Percentiles rank a stretch among this genome's conserved stretches.
Conservation (phyloP, 2,113 vertebrate genomes). For the Scatophagus argus region DNA sequence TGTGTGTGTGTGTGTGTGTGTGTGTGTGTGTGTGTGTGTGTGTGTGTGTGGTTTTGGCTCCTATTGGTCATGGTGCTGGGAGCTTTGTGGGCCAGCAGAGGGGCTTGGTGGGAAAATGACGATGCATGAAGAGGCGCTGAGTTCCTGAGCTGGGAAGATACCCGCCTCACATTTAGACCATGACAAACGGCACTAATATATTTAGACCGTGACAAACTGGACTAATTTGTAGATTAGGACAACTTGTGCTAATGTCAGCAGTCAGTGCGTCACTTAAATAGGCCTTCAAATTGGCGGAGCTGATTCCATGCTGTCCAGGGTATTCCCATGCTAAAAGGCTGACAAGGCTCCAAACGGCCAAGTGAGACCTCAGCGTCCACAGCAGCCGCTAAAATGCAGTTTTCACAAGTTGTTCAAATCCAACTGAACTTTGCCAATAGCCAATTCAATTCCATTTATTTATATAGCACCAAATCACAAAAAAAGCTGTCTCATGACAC, state of each 20-base stretch:
- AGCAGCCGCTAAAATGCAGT: neutral
- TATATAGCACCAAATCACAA: too few relatives aligned
- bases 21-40: constrained; percentile 24
- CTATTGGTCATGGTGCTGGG: constrained; percentile 89
- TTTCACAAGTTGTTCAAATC: neutral
- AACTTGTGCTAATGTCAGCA: constrained; percentile 91
- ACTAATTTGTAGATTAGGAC: constrained; percentile 94
- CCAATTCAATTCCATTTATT: too few relatives aligned
- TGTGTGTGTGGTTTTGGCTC: constrained; percentile 83
- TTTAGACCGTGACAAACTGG: constrained; percentile 90
- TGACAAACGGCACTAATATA: constrained; percentile 93
- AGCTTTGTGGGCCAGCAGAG: constrained; percentile 83
- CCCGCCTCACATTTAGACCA: constrained; percentile 89
- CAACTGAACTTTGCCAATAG: neutral
- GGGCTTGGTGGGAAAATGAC: constrained; percentile 89
- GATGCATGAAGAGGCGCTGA: constrained; percentile 83
- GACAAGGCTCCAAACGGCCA: neutral
- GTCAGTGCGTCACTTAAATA: constrained; percentile 90
- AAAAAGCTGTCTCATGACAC: too few relatives aligned
- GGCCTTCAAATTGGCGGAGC: constrained; percentile 88
- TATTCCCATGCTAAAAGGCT: constrained; percentile 44
- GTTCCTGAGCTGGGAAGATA: constrained; percentile 84
- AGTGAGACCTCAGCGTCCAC: neutral
- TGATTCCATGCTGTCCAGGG: constrained; percentile 36
- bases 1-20: constrained; percentile 45